Percentiles rank a stretch among this genome's conserved stretches.
Evolutionary conservation across 2,888 invertebrate genomes (phyloP).

Genomic region (Caradrina kadenii): DNA sequence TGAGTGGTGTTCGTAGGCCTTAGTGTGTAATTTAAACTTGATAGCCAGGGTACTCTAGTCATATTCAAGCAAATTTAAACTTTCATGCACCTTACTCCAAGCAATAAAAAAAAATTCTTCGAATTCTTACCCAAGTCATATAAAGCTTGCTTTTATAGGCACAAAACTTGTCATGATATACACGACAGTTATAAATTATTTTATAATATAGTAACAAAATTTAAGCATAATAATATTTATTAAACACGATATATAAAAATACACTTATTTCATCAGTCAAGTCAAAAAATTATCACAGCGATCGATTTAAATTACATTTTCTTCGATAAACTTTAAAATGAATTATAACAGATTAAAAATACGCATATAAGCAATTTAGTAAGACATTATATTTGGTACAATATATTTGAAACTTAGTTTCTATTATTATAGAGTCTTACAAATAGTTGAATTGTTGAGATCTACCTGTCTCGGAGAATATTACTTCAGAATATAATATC

Average conservation of each 20-base stretch:
- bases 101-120: neutral
- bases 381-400: slow-evolving; percentile 60
- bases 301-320: slow-evolving; percentile 53
- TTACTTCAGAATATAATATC: slow-evolving; percentile 72
- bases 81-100: neutral
- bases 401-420: slow-evolving; percentile 41
- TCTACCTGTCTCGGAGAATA: slow-evolving; percentile 37
- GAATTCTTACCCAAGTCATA: neutral
- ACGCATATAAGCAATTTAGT: slow-evolving; percentile 57
- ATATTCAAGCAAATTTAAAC: neutral
- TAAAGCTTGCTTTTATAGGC: slow-evolving; percentile 1
- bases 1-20: neutral
- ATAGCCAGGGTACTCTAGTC: neutral
- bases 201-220: slow-evolving; percentile 54
- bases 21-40: slow-evolving; percentile 8
- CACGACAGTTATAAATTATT: slow-evolving; percentile 1
- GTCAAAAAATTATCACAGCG: slow-evolving; percentile 84
- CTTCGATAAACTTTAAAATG: slow-evolving; percentile 60
- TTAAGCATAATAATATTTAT: slow-evolving; percentile 55
- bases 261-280: slow-evolving; percentile 80
- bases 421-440: slow-evolving; percentile 57
- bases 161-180: neutral
- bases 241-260: slow-evolving; percentile 76
- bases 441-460: slow-evolving; percentile 36
- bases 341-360: slow-evolving; percentile 54